Evolutionary conservation across 2,113 vertebrate species (phyloP).

Genomic region (Crocuta crocuta): DNA sequence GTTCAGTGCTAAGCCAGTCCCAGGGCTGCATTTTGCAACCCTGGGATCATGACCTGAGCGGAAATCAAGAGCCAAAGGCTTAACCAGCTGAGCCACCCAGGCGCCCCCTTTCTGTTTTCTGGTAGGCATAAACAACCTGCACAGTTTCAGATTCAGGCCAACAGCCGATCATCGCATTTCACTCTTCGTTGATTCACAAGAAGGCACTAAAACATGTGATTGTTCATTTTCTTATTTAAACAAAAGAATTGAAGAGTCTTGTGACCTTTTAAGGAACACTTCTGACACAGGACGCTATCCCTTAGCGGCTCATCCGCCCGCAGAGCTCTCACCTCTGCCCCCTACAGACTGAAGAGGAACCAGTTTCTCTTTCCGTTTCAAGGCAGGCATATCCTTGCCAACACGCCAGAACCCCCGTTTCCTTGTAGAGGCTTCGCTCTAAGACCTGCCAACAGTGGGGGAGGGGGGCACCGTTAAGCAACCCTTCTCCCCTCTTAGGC

Average conservation of each 20-base stretch:
- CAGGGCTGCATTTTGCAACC: no score
- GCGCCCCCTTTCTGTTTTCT: background rate
- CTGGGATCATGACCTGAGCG: no score
- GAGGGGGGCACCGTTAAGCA: rapidly evolving
- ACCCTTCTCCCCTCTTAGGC: no score
- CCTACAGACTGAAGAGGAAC: background rate
- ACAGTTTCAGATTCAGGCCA: background rate
- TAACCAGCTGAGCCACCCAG: no score
- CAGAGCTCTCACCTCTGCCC: background rate
- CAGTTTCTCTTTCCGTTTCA: background rate
- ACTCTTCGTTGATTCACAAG: background rate
- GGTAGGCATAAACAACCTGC: background rate
- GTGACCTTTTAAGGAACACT: background rate
- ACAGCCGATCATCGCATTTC: background rate
- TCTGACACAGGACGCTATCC: background rate
- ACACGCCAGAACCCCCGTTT: background rate
- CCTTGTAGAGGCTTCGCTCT: background rate
- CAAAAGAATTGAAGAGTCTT: background rate
- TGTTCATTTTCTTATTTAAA: background rate
- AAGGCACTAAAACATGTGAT: background rate
- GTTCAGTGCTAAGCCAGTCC: no score
- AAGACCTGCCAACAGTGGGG: background rate
- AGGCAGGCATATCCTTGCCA: background rate
- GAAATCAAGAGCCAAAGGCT: no score
- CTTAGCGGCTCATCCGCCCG: background rate